Evolutionary conservation across 2,797 vertebrate species (phyloP).

Genomic region (Antrozous pallidus): DNA sequence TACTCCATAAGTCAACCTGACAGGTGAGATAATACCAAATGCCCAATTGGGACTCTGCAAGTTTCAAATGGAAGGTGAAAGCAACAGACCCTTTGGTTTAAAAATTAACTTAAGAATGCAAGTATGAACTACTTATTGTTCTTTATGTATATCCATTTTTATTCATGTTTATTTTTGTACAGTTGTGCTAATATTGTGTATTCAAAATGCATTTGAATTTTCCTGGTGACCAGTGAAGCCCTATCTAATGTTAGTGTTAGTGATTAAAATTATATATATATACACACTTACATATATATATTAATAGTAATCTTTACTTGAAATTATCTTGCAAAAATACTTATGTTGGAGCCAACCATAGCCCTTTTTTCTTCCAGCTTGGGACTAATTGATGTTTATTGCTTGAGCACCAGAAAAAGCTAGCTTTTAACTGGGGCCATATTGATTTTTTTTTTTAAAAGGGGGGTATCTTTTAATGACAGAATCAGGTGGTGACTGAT

Average conservation of each 20-base stretch:
- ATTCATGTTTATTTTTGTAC: neutral
- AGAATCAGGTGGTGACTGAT: neutral
- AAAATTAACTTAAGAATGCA: neutral
- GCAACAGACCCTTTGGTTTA: neutral
- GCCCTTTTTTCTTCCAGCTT: neutral
- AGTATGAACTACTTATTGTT: neutral
- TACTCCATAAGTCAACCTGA: neutral
- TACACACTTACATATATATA: neutral
- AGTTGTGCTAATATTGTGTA: neutral
- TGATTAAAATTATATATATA: neutral
- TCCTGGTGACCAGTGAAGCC: neutral
- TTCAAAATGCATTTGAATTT: neutral
- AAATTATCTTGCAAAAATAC: conserved; percentile 19
- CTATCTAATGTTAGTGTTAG: neutral
- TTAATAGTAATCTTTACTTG: neutral
- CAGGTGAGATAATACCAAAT: neutral
- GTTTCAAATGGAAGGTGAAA: neutral
- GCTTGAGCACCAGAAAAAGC: neutral
- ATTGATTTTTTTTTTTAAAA: neutral
- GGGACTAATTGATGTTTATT: neutral
- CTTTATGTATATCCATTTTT: neutral
- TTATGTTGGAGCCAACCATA: neutral
- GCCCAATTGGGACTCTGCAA: neutral
- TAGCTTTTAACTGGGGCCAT: neutral
- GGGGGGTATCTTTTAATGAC: neutral